Evolutionary conservation across 2,797 vertebrate genomes (phyloP), one percentile per base, ranked within the genome.

Genomic region (Ptychadena robeensis): DNA sequence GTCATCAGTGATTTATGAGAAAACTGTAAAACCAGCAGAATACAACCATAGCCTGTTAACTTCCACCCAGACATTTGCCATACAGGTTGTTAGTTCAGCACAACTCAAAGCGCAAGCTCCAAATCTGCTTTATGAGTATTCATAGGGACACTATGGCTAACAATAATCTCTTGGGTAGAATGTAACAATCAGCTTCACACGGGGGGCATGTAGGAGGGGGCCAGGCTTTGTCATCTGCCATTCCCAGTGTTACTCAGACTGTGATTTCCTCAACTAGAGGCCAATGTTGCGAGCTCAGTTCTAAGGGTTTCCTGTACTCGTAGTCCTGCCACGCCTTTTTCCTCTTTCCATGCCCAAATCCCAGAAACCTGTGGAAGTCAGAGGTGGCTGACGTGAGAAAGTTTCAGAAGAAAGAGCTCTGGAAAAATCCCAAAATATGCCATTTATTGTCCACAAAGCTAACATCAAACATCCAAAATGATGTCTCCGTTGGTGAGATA

Each of bases 301-400:
- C 64, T 34, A 34, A 63, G 65, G 48, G 71, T 53, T 84, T 84
- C 82, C 82, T 84, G 82, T 80, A 40, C 76, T 35, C 67, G 35
- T 69, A 66, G 70, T 32, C 38, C 82, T 68, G 82, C 65, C 64
- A 80, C 82, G 77, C 82, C 82, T 84, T 84, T 71, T 84, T 80
- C 82, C 77, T 80, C 76, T 83, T 79, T 84, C 77, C 76, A 69
- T 75, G 27, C 34, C 82, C 77, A 74, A 25, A 80, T 80, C 74
- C 77, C 82, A 73, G 63, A 80, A 80, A 80, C 34, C 44, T 30
- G 28, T 61, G 63, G 34, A 69, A 48, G 71, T 63, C 48, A 57
- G 53, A 80, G 65, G 68, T 44, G 71, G 32, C 32, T 18, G 79
- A 79, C 31, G 76, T 73, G 82, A 40, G 76, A 84, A 68, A 67